phyloP scores from a whole-genome alignment of 2,888 invertebrate species.

The Drosophila tripunctata region DNA sequence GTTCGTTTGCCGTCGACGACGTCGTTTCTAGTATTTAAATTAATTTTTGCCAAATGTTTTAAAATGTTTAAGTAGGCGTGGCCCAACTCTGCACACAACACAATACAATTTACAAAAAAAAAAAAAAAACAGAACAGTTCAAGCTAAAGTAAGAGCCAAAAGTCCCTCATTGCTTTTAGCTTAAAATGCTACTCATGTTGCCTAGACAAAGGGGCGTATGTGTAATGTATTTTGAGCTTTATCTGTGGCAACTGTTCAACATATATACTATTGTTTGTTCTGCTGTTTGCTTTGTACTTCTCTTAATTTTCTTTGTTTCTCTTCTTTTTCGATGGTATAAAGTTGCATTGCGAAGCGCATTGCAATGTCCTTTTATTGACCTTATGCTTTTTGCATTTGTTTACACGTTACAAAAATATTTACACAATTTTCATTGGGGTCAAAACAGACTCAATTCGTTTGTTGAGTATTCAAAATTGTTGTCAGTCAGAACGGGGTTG shows the following conservation, averaged over 20 bases:
- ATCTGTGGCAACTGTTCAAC: conserved; percentile 43
- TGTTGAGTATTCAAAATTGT: conserved; percentile 38
- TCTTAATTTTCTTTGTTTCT: background rate
- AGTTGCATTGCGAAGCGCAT: conserved; percentile 20
- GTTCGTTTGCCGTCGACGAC: background rate
- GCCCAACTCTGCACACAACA: conserved; percentile 3
- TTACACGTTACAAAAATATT: conserved; percentile 36
- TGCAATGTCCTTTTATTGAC: conserved; percentile 22
- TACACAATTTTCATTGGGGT: conserved; percentile 22
- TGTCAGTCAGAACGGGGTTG: too few relatives aligned
- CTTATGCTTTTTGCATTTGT: conserved; percentile 22
- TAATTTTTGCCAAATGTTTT: conserved; percentile 67
- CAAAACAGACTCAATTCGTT: conserved; percentile 11
- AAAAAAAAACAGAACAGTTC: conserved; percentile 8
- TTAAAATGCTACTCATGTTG: conserved; percentile 41
- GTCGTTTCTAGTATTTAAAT: conserved; percentile 68
- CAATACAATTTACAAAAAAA: conserved; percentile 2
- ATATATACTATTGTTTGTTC: conserved; percentile 9
- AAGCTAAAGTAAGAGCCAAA: conserved; percentile 31
- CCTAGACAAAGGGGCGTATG: conserved; percentile 72
- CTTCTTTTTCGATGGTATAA: background rate
- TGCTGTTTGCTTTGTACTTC: conserved; percentile 41
- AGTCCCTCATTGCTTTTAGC: conserved; percentile 32
- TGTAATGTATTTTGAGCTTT: conserved; percentile 59
- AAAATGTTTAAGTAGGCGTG: conserved; percentile 66